phyloP scores from a whole-genome alignment of 2,888 invertebrate species.

The Ophion ellenae region DNA sequence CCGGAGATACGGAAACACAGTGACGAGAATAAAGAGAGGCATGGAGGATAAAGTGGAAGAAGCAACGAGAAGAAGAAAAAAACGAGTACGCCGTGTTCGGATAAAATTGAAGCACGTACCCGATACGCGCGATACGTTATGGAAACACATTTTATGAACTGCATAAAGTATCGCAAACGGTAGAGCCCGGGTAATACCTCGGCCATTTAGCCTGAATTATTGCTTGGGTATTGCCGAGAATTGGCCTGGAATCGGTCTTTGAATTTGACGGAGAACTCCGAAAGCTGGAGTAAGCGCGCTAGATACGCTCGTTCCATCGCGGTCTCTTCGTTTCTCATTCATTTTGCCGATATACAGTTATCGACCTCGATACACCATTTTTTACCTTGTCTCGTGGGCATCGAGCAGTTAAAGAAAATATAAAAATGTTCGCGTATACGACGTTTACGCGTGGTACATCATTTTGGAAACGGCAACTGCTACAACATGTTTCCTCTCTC shows the following conservation, averaged over 20 bases:
- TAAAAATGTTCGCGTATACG: background rate
- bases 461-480: no score
- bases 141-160: slow-evolving; percentile 80
- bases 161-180: slow-evolving; percentile 78
- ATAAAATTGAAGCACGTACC: slow-evolving; percentile 80
- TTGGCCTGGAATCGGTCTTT: slow-evolving; percentile 76
- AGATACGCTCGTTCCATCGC: slow-evolving; percentile 19
- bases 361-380: slow-evolving; percentile 28
- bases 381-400: slow-evolving; percentile 23
- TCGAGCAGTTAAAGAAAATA: slow-evolving; percentile 12
- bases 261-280: slow-evolving; percentile 62
- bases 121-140: slow-evolving; percentile 76
- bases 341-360: slow-evolving; percentile 39
- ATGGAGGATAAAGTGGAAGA: slow-evolving; percentile 12
- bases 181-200: slow-evolving; percentile 73
- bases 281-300: slow-evolving; percentile 21
- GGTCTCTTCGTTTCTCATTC: slow-evolving; percentile 46
- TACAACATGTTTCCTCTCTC: no score
- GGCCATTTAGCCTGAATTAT: slow-evolving; percentile 78
- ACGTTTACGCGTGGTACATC: no score
- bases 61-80: slow-evolving; percentile 41
- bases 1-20: slow-evolving; percentile 5
- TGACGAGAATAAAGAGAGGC: slow-evolving; percentile 34
- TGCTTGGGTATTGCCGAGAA: slow-evolving; percentile 75
- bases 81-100: slow-evolving; percentile 63